Evolutionary conservation across 2,797 vertebrate species (phyloP), one percentile per base, ranked within the genome.

Genomic region (Parotocinclus haroldoi): DNA sequence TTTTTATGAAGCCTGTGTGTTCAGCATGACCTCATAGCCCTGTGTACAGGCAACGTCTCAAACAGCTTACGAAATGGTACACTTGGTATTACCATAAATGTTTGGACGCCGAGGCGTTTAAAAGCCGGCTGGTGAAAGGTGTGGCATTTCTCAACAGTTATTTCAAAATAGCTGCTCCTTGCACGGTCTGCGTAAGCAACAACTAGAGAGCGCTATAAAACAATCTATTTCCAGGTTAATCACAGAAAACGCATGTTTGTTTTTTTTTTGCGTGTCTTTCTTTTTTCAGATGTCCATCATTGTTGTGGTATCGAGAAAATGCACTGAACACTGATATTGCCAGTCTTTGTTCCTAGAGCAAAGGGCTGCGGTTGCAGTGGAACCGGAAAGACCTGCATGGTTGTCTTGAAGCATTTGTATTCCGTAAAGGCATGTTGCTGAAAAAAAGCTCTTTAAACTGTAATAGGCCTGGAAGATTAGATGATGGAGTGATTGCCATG

Each of bases 351-450:
- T 80, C 73, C 78, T 60, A 80, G 78, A 44, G 50, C 62, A 65
- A 76, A 72, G 68, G 40, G 72, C 50, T 65, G 59, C 69, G 59
- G 53, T 62, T 77, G 82, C 79, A 48, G 87, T 85, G 78, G 73
- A 85, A 90, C 89, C 83, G 86, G 89, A 86, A 88, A 84, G 82
- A 90, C 89, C 86, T 88, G 87, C 79, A 81, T 59, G 42, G 36
- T 19, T 19, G 49, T 45, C 58, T 50, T 42, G 14, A 59, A 54
- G 36, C 54, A 58, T 74, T 61, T 57, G 52, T 76, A 71, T 53
- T 16, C 44, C 9, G 49, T 58, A 19, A 16, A 46, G 52, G 40
- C 10, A 19, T 40, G 56, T 50, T 40, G 7, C 38, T 45, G 39
- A 52, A 19, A 58, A 58, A 64, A 12, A 63, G 46, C 27, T 2